Evolutionary conservation across 2,797 vertebrate genomes (phyloP).

Genomic region (Toxotes lorentzi): DNA sequence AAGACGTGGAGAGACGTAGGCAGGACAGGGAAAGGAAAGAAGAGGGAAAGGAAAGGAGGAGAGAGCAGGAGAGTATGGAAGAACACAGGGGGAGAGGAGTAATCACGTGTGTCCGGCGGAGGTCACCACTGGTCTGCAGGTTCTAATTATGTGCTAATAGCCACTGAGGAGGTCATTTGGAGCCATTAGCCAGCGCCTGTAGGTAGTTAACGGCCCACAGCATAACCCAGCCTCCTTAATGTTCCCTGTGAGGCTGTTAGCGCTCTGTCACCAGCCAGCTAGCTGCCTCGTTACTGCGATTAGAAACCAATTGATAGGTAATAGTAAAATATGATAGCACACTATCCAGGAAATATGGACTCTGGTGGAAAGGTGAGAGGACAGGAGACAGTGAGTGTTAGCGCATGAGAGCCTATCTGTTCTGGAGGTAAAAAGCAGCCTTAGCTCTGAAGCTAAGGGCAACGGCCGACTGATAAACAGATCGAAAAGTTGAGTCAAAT

Average conservation of each 20-base stretch:
- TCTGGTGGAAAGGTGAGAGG: conserved; percentile 79
- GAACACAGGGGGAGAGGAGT: conserved; percentile 76
- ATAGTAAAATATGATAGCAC: conserved; percentile 90
- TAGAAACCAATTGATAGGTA: conserved; percentile 92
- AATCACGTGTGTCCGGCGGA: conserved; percentile 87
- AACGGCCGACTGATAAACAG: conserved; percentile 9
- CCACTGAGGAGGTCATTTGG: conserved; percentile 91
- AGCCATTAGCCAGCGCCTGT: conserved; percentile 90
- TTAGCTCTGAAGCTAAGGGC: neutral
- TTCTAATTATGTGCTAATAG: conserved; percentile 93
- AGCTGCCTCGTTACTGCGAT: conserved; percentile 89
- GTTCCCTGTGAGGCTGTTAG: conserved; percentile 90
- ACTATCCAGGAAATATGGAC: conserved; percentile 85
- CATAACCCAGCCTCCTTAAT: conserved; percentile 90
- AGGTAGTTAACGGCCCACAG: conserved; percentile 92
- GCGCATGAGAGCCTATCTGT: conserved; percentile 11
- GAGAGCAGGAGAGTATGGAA: conserved; percentile 53
- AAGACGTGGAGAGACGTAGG: conserved; percentile 31
- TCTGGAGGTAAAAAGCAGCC: conserved; percentile 6
- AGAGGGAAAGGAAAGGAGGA: conserved; percentile 38
- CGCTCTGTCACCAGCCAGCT: conserved; percentile 88
- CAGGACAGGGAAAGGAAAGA: conserved; percentile 16
- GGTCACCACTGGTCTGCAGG: conserved; percentile 90
- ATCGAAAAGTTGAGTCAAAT: conserved; percentile 16
- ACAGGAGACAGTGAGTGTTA: conserved; percentile 45